A percentile compares a stretch with the other conserved stretches of the same genome.
phyloP scores from a whole-genome alignment of 2,797 vertebrate species.

The Rhinophrynus dorsalis region DNA sequence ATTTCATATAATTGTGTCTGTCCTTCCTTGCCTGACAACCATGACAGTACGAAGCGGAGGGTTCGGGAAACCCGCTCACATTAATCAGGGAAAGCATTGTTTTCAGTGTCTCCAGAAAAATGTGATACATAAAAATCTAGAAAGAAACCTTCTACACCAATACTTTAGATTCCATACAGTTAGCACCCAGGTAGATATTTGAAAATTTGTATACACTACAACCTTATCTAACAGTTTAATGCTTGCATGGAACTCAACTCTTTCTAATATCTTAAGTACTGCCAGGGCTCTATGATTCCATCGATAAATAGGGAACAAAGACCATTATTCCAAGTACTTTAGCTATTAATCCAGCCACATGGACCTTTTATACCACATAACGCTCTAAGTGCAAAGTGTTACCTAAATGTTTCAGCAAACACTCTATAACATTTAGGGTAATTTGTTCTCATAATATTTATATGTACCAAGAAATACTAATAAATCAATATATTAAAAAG shows the following conservation, averaged over 20 bases:
- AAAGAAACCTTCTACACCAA: too few species aligned
- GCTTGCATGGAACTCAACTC: background rate
- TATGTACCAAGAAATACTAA: slow-evolving; percentile 65
- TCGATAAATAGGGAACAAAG: slow-evolving; percentile 25
- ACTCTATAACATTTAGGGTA: slow-evolving; percentile 49
- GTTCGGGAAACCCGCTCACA: too few species aligned
- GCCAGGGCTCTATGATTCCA: slow-evolving; percentile 11
- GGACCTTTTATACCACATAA: slow-evolving; percentile 28
- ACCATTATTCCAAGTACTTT: slow-evolving; percentile 25
- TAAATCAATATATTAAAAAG: slow-evolving; percentile 73
- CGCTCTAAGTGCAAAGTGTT: slow-evolving; percentile 36
- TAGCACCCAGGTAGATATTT: too few species aligned
- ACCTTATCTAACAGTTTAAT: background rate
- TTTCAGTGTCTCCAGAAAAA: too few species aligned
- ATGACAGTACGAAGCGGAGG: too few species aligned
- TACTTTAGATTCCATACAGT: too few species aligned
- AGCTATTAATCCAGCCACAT: slow-evolving; percentile 27
- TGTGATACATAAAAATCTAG: too few species aligned
- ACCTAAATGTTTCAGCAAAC: slow-evolving; percentile 17
- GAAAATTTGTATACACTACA: too few species aligned
- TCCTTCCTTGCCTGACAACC: too few species aligned
- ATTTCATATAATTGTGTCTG: too few species aligned
- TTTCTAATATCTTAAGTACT: too few species aligned
- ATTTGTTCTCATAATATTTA: slow-evolving; percentile 62
- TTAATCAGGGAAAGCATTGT: too few species aligned